These are phyloP conservation scores for Schizothorax lantsangensis DNA, from an alignment of 2,797 vertebrate species.

Conservation along the genomic window DNA sequence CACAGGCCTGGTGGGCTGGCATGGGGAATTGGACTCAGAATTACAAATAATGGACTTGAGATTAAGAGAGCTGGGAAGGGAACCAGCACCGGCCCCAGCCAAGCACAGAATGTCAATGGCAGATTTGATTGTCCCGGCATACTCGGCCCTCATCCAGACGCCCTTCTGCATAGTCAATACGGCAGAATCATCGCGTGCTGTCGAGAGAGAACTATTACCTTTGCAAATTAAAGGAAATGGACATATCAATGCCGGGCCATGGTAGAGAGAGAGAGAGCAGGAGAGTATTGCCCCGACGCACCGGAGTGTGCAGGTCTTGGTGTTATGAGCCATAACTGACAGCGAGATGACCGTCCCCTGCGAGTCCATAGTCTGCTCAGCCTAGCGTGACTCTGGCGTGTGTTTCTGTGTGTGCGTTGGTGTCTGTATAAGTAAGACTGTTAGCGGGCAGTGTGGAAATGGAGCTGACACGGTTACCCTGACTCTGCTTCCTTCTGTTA, in stretches of 20 bases:
- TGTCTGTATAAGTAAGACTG: conserved; percentile 38
- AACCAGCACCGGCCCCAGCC: conserved; percentile 49
- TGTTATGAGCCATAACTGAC: conserved; percentile 72
- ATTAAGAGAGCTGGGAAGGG: conserved; percentile 55
- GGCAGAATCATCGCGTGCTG: conserved; percentile 53
- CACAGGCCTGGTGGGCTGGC: conserved; percentile 50
- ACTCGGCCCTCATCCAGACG: conserved; percentile 30
- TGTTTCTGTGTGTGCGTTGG: conserved; percentile 45
- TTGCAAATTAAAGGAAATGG: conserved; percentile 62
- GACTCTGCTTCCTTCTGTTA: conserved; percentile 28
- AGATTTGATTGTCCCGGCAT: conserved; percentile 55
- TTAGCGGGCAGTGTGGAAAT: conserved; percentile 45
- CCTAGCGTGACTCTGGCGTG: conserved; percentile 66
- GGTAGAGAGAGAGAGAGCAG: conserved; percentile 44
- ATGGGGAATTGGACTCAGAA: conserved; percentile 58
- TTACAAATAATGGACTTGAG: conserved; percentile 61
- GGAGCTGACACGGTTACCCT: conserved; percentile 49
- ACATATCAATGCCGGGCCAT: conserved; percentile 58
- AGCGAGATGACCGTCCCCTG: conserved; percentile 72
- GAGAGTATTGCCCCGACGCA: conserved; percentile 45
- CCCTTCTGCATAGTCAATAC: conserved; percentile 56
- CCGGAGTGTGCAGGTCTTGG: conserved; percentile 50
- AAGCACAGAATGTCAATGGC: conserved; percentile 55
- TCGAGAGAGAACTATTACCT: conserved; percentile 59
- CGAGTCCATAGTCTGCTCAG: conserved; percentile 71